Evolutionary conservation across 2,797 vertebrate species (phyloP), one percentile per base, ranked within the genome.

Genomic region (Chromis chromis): DNA sequence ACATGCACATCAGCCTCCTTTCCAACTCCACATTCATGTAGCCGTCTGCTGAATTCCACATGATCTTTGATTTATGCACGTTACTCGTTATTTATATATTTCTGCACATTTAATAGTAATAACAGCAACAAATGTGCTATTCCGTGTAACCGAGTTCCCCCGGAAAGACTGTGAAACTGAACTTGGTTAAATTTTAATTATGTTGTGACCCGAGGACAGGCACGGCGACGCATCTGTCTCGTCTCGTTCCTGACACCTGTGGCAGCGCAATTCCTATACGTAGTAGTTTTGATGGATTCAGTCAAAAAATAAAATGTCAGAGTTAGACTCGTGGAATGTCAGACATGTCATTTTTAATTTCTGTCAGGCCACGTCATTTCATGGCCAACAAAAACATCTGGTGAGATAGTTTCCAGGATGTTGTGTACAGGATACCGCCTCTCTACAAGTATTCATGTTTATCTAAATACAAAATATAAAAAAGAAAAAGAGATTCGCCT

Each of bases 151-250:
- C 31, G 33, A 64, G 74, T 46, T 60, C 56, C 50, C 46, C 22
- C 25, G 39, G 65, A 74, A 52, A 82, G 44, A 73, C 58, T 28
- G 52, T 46, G 63, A 31, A 81, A 59, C 70, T 31, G 65, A 73
- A 25, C 63, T 74, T 48, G 66, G 63, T 83, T 65, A 55, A 46
- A 70, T 70, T 59, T 76, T 66, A 87, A 76, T 83, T 22, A 71
- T 67, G 67, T 70, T 71, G 59, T 76, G 72, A 82, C 74, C 78
- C 60, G 76, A 85, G 69, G 71, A 74, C 57, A 81, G 59, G 25
- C 53, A 60, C 65, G 76, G 63, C 31, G 52, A 56, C 48, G 4
- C 33, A 25, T 72, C 82, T 73, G 71, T 79, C 56, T 69, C 55
- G 59, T 78, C 33, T 74, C 60, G 64, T 75, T 52, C 53, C 56